A percentile compares a stretch with the other conserved stretches of the same genome.
Conservation (phyloP, 2,113 vertebrate species). For the Brevimyrus niger region DNA sequence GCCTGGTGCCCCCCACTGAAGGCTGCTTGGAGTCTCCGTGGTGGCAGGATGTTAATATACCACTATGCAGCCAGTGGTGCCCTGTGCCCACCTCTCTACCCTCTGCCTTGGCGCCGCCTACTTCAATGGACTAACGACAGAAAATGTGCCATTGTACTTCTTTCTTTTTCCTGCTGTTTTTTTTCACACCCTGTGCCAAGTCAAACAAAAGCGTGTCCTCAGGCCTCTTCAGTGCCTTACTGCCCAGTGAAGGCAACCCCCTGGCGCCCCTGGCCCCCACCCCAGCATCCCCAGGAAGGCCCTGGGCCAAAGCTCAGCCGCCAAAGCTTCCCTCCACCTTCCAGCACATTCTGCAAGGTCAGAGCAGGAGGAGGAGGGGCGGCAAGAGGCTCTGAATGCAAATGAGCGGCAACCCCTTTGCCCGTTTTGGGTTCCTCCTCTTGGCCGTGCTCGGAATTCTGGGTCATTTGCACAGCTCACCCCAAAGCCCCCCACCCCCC, state of each 20-base stretch:
- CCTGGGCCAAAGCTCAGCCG: background rate
- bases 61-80: background rate
- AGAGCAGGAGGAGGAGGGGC: background rate
- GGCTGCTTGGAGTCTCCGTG: background rate
- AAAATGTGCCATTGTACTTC: background rate
- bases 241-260: conserved; percentile 15
- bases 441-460: conserved; percentile 23
- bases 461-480: conserved; percentile 34
- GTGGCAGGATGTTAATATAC: background rate
- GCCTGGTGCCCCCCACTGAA: background rate
- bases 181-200: conserved; percentile 4
- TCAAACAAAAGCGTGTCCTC: conserved; percentile 19
- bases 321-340: background rate
- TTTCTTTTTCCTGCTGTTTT: conserved; percentile 7
- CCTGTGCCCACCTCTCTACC: background rate
- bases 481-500: background rate
- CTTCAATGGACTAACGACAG: background rate
- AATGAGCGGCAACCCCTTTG: conserved; percentile 20
- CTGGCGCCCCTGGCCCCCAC: background rate
- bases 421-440: conserved; percentile 26
- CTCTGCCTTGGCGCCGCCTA: background rate
- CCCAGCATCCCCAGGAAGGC: background rate
- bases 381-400: background rate
- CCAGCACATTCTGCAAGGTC: background rate
- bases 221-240: background rate